phyloP scores from a whole-genome alignment of 1,140 invertebrate species.

The Sycobia sp. region DNA sequence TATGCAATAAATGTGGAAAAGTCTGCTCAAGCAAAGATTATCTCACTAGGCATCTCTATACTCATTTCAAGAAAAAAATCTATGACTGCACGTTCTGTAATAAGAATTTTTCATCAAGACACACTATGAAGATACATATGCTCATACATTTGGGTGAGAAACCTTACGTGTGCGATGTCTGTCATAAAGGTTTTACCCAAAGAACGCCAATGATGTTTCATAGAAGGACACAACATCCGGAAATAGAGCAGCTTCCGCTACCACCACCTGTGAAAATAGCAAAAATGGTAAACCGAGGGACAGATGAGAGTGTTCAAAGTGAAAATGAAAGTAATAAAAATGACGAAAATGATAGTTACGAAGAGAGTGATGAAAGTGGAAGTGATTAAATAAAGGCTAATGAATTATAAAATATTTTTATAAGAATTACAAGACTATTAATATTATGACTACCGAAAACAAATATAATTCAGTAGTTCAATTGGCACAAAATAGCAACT shows the following conservation, averaged over 20 bases:
- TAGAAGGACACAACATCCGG: constrained; percentile 61
- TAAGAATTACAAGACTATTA: too few relatives aligned
- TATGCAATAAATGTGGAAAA: constrained; percentile 67
- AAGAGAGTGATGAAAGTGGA: too few relatives aligned
- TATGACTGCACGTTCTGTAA: constrained; percentile 67
- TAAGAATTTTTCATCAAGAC: constrained; percentile 64
- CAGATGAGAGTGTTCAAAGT: too few relatives aligned
- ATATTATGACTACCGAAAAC: too few relatives aligned
- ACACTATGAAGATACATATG: constrained; percentile 58
- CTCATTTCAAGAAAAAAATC: constrained; percentile 62
- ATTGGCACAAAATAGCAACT: too few relatives aligned
- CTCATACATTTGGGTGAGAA: constrained; percentile 61
- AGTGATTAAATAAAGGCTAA: too few relatives aligned
- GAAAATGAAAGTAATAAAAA: too few relatives aligned
- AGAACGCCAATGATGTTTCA: constrained; percentile 60
- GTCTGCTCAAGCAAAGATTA: constrained; percentile 57
- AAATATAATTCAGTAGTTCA: too few relatives aligned
- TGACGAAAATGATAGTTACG: too few relatives aligned
- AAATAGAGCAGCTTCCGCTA: constrained; percentile 54
- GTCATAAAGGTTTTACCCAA: constrained; percentile 60
- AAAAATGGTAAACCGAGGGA: too few relatives aligned
- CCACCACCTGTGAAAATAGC: constrained; percentile 33
- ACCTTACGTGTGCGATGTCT: constrained; percentile 63
- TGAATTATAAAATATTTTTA: too few relatives aligned
- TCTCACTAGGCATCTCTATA: constrained; percentile 67